These are phyloP conservation scores for Chaenodraco wilsoni DNA, from an alignment of 2,797 vertebrate genomes.

Conservation along the genomic window DNA sequence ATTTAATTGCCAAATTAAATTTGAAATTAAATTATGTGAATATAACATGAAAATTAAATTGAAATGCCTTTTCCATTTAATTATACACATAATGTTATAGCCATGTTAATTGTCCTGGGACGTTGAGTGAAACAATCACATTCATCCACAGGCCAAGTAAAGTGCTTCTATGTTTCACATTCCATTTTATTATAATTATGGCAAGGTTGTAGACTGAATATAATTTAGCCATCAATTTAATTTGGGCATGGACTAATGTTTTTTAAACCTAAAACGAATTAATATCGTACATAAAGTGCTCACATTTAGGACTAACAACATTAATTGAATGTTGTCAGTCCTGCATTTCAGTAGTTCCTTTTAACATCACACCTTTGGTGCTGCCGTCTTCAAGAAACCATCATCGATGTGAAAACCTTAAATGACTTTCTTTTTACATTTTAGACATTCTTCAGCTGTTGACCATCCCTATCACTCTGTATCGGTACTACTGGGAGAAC, in stretches of 20 bases:
- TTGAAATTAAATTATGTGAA: not conserved
- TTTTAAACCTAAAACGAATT: not conserved
- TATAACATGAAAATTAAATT: not conserved
- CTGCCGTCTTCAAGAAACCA: not conserved
- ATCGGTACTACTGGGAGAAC: constrained; percentile 87
- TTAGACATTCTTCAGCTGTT: constrained; percentile 81
- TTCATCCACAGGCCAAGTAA: not conserved
- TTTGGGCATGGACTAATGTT: not conserved
- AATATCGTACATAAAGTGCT: not conserved
- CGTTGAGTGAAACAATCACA: not conserved
- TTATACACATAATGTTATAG: not conserved
- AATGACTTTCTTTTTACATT: constrained; percentile 14
- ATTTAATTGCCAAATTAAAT: not conserved
- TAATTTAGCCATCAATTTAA: not conserved
- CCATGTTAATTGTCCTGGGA: not conserved
- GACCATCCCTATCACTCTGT: constrained; percentile 84
- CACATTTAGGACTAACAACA: too few species aligned
- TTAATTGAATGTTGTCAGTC: not conserved
- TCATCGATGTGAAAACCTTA: not conserved
- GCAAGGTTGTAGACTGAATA: not conserved
- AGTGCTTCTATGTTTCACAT: not conserved
- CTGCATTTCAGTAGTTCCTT: not conserved
- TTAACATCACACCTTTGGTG: not conserved
- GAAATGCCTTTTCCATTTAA: not conserved
- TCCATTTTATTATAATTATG: constrained; percentile 1